Evolutionary conservation across 2,113 vertebrate species (phyloP).

Genomic region (Oxygymnocypris stewartii): DNA sequence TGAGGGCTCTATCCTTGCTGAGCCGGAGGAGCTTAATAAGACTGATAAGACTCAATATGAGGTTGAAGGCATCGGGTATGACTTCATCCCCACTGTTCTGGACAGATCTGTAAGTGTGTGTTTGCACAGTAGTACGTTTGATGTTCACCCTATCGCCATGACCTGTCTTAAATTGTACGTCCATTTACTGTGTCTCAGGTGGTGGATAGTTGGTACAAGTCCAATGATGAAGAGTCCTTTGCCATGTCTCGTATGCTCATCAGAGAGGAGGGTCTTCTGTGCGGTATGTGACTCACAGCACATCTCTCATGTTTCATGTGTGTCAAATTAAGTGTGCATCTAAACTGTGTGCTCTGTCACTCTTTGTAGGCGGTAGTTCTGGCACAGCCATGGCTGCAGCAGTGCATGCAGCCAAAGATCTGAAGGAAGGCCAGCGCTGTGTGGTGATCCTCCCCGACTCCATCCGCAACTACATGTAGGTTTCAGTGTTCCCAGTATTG

Average conservation of each 20-base stretch:
- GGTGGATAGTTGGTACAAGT: slow-evolving; percentile 91
- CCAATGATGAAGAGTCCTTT: slow-evolving; percentile 86
- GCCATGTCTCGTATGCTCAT: slow-evolving; percentile 88
- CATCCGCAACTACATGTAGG: slow-evolving; percentile 95
- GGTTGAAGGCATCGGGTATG: slow-evolving; percentile 96
- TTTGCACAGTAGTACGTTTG: neutral
- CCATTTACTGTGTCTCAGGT: slow-evolving; percentile 69
- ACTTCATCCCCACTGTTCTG: slow-evolving; percentile 95
- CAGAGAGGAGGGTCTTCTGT: slow-evolving; percentile 76
- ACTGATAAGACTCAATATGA: slow-evolving; percentile 87
- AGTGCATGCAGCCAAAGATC: slow-evolving; percentile 82
- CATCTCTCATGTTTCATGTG: neutral
- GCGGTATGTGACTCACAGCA: slow-evolving; percentile 14
- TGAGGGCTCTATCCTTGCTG: slow-evolving; percentile 90
- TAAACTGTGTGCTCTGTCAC: neutral
- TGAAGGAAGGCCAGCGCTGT: slow-evolving; percentile 92
- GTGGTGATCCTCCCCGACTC: slow-evolving; percentile 96
- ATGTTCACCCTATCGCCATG: neutral
- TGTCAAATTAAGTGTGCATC: slow-evolving; percentile 1
- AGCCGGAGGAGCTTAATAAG: slow-evolving; percentile 85
- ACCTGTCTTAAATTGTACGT: neutral
- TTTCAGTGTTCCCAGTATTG: neutral
- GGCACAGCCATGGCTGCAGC: slow-evolving; percentile 88
- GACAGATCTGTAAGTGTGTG: slow-evolving; percentile 83
- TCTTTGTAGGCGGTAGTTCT: slow-evolving; percentile 86